phyloP scores from a whole-genome alignment of 2,888 invertebrate genomes.

The Synergus gifuensis region DNA sequence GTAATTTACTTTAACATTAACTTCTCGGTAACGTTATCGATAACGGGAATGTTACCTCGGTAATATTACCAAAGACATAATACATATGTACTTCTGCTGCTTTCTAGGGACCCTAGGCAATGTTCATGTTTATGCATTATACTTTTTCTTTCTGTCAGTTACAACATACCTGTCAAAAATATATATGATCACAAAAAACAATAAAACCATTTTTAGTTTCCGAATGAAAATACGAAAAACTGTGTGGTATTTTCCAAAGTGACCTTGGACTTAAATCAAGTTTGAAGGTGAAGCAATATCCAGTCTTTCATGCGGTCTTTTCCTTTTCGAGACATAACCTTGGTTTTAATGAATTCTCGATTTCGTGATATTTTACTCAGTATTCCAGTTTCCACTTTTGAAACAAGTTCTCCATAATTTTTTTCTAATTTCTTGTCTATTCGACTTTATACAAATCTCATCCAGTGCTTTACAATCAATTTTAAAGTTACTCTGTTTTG shows the following conservation, averaged over 20 bases:
- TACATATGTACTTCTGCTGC: no score
- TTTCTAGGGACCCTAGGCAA: no score
- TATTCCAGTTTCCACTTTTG: neutral
- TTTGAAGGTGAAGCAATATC: conserved; percentile 33
- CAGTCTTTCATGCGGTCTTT: conserved; percentile 19
- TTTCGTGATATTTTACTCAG: conserved; percentile 33
- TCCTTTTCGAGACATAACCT: conserved; percentile 40
- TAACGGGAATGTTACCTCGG: no score
- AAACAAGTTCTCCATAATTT: neutral
- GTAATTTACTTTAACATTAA: no score
- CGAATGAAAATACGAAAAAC: neutral
- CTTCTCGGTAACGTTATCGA: no score
- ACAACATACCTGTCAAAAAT: neutral
- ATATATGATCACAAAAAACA: neutral
- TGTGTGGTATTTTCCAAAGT: neutral
- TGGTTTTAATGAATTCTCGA: conserved; percentile 39
- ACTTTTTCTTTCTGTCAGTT: conserved; percentile 1
- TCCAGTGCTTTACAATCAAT: neutral
- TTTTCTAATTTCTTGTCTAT: neutral
- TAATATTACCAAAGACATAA: no score
- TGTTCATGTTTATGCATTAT: neutral
- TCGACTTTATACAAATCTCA: neutral
- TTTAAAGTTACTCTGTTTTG: neutral
- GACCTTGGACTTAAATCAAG: conserved; percentile 4
- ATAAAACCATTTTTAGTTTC: neutral